Evolutionary conservation across 2,797 vertebrate species (phyloP).

Genomic region (Sebastes dallii): DNA sequence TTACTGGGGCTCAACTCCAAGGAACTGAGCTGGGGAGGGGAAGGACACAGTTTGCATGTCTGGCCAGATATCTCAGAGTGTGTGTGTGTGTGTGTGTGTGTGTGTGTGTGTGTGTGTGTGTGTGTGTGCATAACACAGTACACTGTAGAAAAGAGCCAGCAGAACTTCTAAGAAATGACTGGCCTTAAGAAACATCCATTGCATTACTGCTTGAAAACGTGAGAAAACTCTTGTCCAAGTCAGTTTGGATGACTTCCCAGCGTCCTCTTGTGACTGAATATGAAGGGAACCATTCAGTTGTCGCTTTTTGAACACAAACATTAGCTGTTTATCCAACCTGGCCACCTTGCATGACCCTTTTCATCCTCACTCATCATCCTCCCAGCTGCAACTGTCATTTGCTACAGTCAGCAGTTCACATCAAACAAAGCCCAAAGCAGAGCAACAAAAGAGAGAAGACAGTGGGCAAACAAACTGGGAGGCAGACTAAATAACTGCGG

Average conservation of each 20-base stretch:
- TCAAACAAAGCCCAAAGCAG: slow-evolving; percentile 72
- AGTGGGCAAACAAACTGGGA: slow-evolving; percentile 77
- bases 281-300: not conserved
- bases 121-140: slow-evolving; percentile 13
- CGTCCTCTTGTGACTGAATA: not conserved
- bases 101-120: slow-evolving; percentile 7
- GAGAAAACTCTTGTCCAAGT: not conserved
- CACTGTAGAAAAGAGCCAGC: slow-evolving; percentile 14
- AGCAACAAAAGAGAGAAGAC: slow-evolving; percentile 73
- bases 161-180: slow-evolving; percentile 15
- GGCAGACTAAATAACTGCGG: slow-evolving; percentile 81
- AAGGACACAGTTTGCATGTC: slow-evolving; percentile 44
- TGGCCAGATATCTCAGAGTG: slow-evolving; percentile 25
- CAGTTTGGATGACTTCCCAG: not conserved
- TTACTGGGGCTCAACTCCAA: slow-evolving; percentile 52
- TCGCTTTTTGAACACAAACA: slow-evolving; percentile 22
- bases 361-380: slow-evolving; percentile 60
- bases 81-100: slow-evolving; percentile 17
- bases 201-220: not conserved
- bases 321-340: slow-evolving; percentile 34
- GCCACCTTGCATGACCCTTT: slow-evolving; percentile 42
- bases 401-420: slow-evolving; percentile 68
- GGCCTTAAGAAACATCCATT: slow-evolving; percentile 4
- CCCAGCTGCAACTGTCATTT: slow-evolving; percentile 72
- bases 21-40: slow-evolving; percentile 36